phyloP scores from a whole-genome alignment of 2,113 vertebrate genomes.

The Centrocercus urophasianus region DNA sequence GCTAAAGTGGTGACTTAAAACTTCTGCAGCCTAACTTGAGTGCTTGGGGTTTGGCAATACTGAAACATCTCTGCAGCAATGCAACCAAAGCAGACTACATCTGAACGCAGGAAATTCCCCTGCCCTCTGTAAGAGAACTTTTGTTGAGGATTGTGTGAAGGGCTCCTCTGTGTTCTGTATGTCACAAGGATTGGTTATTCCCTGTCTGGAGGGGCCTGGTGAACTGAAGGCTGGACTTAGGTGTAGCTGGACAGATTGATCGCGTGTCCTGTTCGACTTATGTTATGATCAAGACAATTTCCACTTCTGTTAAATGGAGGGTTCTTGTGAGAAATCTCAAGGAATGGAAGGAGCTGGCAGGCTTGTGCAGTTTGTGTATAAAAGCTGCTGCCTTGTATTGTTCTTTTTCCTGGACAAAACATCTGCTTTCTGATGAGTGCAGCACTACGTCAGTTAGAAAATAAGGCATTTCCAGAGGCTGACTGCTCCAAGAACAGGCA shows the following conservation, averaged over 20 bases:
- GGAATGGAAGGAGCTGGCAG: neutral
- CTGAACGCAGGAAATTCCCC: neutral
- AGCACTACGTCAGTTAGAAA: neutral
- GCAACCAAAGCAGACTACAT: neutral
- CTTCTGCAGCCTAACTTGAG: neutral
- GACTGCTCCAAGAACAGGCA: neutral
- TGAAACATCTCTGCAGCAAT: neutral
- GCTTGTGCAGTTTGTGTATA: neutral
- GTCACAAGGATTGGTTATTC: neutral
- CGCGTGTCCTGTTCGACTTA: neutral
- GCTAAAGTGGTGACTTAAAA: neutral
- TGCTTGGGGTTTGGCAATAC: neutral
- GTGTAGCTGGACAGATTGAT: neutral
- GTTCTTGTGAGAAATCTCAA: neutral
- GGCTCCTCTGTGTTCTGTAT: fast-evolving
- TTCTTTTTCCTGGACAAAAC: neutral
- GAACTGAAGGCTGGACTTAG: neutral
- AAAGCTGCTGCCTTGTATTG: neutral
- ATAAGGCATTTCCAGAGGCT: neutral
- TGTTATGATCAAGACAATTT: neutral
- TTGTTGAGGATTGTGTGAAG: neutral
- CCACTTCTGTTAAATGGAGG: neutral
- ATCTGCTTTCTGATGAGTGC: neutral
- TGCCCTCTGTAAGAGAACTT: neutral
- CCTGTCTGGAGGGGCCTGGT: neutral